Evolutionary conservation across 2,888 invertebrate genomes (phyloP).

Genomic region (Ornithoptera priamus): DNA sequence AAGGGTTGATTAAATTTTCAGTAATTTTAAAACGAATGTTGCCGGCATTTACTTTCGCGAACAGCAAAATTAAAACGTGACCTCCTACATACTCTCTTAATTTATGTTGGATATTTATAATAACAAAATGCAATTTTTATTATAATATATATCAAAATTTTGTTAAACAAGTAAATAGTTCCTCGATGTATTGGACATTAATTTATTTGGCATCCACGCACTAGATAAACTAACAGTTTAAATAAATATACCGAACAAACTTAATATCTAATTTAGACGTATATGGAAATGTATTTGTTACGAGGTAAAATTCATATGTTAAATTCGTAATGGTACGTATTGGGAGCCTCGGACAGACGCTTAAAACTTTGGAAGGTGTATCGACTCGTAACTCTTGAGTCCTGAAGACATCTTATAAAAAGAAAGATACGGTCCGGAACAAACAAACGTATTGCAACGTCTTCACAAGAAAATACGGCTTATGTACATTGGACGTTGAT

Average conservation of each 20-base stretch:
- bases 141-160: neutral
- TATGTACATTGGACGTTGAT: slow-evolving; percentile 47
- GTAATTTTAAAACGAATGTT: slow-evolving; percentile 31
- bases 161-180: neutral
- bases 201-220: too few species aligned
- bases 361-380: slow-evolving; percentile 53
- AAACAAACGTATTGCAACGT: slow-evolving; percentile 67
- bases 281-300: too few species aligned
- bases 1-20: slow-evolving; percentile 30
- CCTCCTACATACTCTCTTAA: slow-evolving; percentile 27
- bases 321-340: neutral
- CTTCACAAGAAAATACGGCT: slow-evolving; percentile 54
- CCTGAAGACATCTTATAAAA: slow-evolving; percentile 61
- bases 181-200: too few species aligned
- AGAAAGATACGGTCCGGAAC: slow-evolving; percentile 63
- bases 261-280: too few species aligned
- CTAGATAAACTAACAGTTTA: too few species aligned
- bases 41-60: slow-evolving; percentile 28
- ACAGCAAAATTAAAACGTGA: slow-evolving; percentile 29
- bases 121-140: neutral
- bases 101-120: slow-evolving; percentile 12
- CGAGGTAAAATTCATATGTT: neutral
- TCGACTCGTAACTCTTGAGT: slow-evolving; percentile 53
- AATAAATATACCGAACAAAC: too few species aligned
- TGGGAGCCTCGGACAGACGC: slow-evolving; percentile 36